Evolutionary conservation across 2,797 vertebrate genomes (phyloP).

Genomic region (Myoxocephalus aenaeus): DNA sequence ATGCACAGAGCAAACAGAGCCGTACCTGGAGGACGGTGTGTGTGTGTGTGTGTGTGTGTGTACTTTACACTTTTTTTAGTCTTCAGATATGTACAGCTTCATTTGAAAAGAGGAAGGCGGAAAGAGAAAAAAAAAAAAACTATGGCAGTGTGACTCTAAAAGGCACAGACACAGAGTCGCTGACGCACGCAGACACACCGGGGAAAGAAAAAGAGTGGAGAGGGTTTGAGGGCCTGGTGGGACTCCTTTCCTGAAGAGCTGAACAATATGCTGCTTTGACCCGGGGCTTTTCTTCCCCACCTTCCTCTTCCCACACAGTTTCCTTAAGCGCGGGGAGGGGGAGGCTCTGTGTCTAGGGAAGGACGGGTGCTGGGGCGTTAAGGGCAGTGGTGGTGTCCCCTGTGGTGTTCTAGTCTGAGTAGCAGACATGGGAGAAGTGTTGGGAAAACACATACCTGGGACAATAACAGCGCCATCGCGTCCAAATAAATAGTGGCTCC

Average conservation of each 20-base stretch:
- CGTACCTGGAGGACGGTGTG: not conserved
- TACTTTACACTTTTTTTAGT: constrained; percentile 45
- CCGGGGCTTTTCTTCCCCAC: constrained; percentile 6
- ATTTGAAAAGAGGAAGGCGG: constrained; percentile 2
- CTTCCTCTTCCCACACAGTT: constrained; percentile 11
- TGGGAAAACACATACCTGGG: constrained; percentile 51
- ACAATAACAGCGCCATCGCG: constrained; percentile 55
- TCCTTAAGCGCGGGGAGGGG: not conserved
- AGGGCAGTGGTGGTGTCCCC: constrained; percentile 20
- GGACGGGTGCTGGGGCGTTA: constrained; percentile 1
- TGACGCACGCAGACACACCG: not conserved
- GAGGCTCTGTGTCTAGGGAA: not conserved
- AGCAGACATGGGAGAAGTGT: constrained; percentile 58
- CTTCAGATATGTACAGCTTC: constrained; percentile 16
- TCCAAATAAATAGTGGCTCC: constrained; percentile 64
- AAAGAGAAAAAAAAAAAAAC: constrained; percentile 14
- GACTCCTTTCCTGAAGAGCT: constrained; percentile 27
- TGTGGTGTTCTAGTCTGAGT: constrained; percentile 46
- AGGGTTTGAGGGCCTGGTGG: not conserved
- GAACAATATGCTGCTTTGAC: constrained; percentile 35
- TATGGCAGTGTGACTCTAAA: constrained; percentile 5
- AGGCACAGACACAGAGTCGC: not conserved
- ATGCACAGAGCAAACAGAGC: constrained; percentile 33
- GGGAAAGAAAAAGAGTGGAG: not conserved
- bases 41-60: no score